Evolutionary conservation across 2,797 vertebrate genomes (phyloP), one percentile per base, ranked within the genome.

Genomic region (Danio jaintianensis): DNA sequence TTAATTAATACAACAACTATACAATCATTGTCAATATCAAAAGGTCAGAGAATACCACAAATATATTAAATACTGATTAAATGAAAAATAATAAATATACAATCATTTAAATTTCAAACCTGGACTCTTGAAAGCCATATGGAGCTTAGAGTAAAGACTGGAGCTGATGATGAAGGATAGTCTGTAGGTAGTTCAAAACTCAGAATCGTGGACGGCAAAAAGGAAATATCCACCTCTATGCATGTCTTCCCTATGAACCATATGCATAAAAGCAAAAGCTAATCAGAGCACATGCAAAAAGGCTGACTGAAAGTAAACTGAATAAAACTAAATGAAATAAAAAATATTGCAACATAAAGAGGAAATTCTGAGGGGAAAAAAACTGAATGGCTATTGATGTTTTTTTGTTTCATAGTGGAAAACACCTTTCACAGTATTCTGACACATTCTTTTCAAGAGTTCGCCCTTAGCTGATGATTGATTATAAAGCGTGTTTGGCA

Each of bases 71-170:
- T 29, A 29, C 29, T 29, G 29, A 29, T 29, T 29, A 29, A 29
- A 29, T 29, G 1, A 29, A 29, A 29, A 29, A 29, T 29, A 3
- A n/a, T 3, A 3, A 29, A 29, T 29, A 1, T 29, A 29, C 29
- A 29, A 29, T 3, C 29, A 29, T 29, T 29, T 29, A 29, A 29
- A 29, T 29, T 29, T 29, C 29, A 52, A 36, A 98, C 98, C 96
- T 99, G 97, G 70, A 89, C 89, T 89, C 87, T 94, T 75, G 95
- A 96, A 87, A 99, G 95, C 97, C 98, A 99, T 91, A 96, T 98
- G 81, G 95, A 96, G 89, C 95, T 97, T 85, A 99, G 93, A 38
- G 96, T 96, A 82, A 96, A 99, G 8, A 85, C 47, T 0, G 98
- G 98, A 0, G 96, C 89, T 66, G 93, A 94, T 55, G 89, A 86